Percentiles rank a stretch among this genome's conserved stretches.
phyloP scores from a whole-genome alignment of 2,113 vertebrate genomes.

The Rhinogobius similis region DNA sequence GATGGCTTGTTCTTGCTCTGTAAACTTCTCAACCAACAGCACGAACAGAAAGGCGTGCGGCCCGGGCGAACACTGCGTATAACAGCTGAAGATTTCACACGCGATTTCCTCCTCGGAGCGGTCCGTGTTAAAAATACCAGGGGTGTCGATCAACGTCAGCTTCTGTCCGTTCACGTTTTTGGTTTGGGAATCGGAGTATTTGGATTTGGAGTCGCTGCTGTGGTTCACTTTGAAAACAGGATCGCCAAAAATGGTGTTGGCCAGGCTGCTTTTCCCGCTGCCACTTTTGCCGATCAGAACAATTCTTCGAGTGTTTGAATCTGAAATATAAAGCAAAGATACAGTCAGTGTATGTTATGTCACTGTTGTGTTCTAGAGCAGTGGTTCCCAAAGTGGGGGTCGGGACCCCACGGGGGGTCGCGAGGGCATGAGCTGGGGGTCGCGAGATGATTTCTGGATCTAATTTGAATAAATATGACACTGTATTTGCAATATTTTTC shows the following conservation, averaged over 20 bases:
- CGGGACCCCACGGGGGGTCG: too few relatives aligned
- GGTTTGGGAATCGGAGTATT: not conserved
- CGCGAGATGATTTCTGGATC: too few relatives aligned
- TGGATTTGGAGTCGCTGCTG: not conserved
- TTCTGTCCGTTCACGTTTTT: not conserved
- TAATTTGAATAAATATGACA: too few relatives aligned
- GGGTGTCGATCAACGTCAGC: constrained; percentile 35
- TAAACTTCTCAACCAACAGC: constrained; percentile 4
- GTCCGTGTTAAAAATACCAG: constrained; percentile 7
- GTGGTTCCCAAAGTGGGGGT: too few relatives aligned
- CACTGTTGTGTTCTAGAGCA: too few relatives aligned
- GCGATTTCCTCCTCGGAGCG: not conserved
- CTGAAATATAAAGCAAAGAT: not conserved
- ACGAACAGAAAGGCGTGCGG: constrained; percentile 33
- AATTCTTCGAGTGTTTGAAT: constrained; percentile 14
- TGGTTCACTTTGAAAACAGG: not conserved
- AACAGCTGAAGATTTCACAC: constrained; percentile 10
- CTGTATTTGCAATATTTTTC: too few relatives aligned
- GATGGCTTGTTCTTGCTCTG: not conserved
- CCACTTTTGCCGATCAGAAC: constrained; percentile 46
- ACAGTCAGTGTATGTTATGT: not conserved
- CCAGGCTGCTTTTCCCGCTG: constrained; percentile 49
- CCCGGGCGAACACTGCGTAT: constrained; percentile 8
- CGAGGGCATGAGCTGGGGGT: too few relatives aligned
- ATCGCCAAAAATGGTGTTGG: constrained; percentile 26